Base-by-base conservation (phyloP, 1,140 invertebrate genomes). In the Hylaeus volcanicus region DNA sequence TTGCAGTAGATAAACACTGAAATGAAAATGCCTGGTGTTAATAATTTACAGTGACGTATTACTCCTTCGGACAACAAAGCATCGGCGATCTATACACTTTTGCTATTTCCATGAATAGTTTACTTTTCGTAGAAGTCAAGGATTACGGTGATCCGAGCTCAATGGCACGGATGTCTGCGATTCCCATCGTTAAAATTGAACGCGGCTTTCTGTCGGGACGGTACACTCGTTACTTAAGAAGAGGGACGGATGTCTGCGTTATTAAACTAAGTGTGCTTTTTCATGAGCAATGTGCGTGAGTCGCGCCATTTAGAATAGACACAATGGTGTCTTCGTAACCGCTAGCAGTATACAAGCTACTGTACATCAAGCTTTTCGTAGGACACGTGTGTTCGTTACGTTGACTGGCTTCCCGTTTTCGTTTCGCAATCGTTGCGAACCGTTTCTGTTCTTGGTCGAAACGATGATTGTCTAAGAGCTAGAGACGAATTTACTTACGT, bases 211-310 rank as follows among this genome's bases (percentile, higher is more conserved):
- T 15, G 53, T 26, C 8, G 15, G n/a, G 56, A 41, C n/a, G n/a
- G 43, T 14, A n/a, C 58, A 37, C 37, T 64, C 15, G 58, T 45
- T 79, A 55, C 43, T 63, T 37, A 26, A 56, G 60, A 39, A 64
- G 37, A 51, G 26, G 26, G 39, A 56, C 77, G 77, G 77, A 79
- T 79, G 77, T 65, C 60, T 79, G 51, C 14, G 61, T 79, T 65
- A 72, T 79, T 73, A 72, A 43, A 64, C 48, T 73, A 73, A 79
- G 76, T 61, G 69, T 41, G 76, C 58, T 72, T 53, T 72, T 79
- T 51, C 68, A 72, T 53, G 71, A 73, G 71, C 43, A 5, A 61
- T 8, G 58, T 48, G 56, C 58, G 43, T 61, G 56, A 61, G 43
- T 73, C 4, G 58, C 5, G 58, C 11, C 5, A 73, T 73, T 73